Evolutionary conservation across 2,113 vertebrate species (phyloP).

Genomic region (Myocastor coypus): DNA sequence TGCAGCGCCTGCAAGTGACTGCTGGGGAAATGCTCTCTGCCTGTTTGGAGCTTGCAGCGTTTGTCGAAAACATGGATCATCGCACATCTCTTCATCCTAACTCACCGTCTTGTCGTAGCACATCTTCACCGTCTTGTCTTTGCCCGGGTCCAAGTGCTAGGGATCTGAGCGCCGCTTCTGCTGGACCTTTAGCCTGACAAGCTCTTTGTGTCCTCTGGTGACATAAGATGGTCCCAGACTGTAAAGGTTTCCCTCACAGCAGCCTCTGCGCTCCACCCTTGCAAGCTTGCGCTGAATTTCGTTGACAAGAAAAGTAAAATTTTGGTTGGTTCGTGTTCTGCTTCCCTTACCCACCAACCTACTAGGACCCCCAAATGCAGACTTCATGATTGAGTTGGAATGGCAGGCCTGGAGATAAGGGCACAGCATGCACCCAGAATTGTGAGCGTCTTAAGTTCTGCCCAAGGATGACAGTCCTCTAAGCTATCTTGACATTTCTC

Average conservation of each 20-base stretch:
- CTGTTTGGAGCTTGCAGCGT: rapidly evolving
- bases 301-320: not conserved
- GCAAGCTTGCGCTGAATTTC: not conserved
- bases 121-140: not conserved
- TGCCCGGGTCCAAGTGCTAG: no score
- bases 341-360: not conserved
- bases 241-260: not conserved
- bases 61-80: rapidly evolving
- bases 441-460: rapidly evolving
- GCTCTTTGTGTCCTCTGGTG: not conserved
- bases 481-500: not conserved
- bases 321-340: not conserved
- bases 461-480: not conserved
- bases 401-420: not conserved
- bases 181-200: not conserved
- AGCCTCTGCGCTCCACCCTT: not conserved
- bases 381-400: not conserved
- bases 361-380: not conserved
- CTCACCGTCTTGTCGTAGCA: not conserved
- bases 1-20: rapidly evolving
- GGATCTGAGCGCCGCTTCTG: rapidly evolving
- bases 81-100: rapidly evolving
- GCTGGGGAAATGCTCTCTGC: rapidly evolving
- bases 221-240: rapidly evolving
- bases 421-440: not conserved